Evolutionary conservation across 2,797 vertebrate species (phyloP).

Genomic region (Nyctibius grandis): DNA sequence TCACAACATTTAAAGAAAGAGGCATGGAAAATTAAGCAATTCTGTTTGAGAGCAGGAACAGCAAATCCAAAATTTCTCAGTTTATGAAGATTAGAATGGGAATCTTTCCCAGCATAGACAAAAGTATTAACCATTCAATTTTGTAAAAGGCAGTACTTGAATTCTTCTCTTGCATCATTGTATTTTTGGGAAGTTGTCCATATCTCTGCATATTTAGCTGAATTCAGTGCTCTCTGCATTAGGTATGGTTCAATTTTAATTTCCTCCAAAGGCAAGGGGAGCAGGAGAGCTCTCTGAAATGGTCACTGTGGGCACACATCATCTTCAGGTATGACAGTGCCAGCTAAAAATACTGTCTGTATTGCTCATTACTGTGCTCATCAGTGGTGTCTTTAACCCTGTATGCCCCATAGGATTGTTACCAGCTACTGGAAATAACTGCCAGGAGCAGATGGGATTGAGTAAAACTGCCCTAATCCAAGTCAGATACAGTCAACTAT

Average conservation of each 20-base stretch:
- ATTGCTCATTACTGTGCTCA: neutral
- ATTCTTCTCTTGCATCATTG: neutral
- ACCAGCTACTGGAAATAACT: neutral
- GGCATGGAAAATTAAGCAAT: neutral
- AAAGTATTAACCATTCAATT: neutral
- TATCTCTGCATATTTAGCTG: neutral
- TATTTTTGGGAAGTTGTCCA: neutral
- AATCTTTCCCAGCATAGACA: neutral
- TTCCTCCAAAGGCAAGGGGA: neutral
- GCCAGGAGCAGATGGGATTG: neutral
- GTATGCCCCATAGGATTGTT: neutral
- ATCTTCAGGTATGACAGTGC: neutral
- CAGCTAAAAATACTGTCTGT: neutral
- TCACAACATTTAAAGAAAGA: neutral
- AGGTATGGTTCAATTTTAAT: neutral
- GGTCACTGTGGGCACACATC: neutral
- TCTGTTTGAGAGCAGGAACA: neutral
- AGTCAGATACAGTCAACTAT: neutral
- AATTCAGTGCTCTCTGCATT: neutral
- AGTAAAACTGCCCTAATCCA: neutral
- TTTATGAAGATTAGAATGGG: neutral
- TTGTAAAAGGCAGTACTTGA: neutral
- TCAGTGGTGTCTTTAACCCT: neutral
- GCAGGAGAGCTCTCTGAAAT: neutral
- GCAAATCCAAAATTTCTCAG: neutral